Conservation (phyloP, 2,888 invertebrate genomes). For the Drosophila kanekoi region DNA sequence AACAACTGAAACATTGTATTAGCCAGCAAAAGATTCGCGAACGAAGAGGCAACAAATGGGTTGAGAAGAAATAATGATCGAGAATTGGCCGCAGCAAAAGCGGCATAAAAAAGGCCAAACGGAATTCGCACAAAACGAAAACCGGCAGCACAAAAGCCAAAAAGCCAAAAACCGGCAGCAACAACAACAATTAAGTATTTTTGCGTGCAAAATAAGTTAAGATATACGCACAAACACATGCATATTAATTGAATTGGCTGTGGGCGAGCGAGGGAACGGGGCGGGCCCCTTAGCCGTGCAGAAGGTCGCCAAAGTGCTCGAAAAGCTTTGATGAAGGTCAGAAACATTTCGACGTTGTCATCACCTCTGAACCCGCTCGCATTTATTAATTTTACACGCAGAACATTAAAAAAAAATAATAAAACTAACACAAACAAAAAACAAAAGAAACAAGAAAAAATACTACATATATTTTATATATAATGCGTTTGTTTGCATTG, state of each 20-base stretch:
- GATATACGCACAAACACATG: conserved; percentile 26
- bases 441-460: conserved; percentile 40
- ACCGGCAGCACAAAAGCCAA: conserved; percentile 37
- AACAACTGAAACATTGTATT: conserved; percentile 29
- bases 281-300: neutral
- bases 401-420: conserved; percentile 13
- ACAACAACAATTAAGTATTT: conserved; percentile 41
- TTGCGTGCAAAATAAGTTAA: conserved; percentile 52
- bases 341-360: conserved; percentile 69
- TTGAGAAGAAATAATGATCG: conserved; percentile 58
- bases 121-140: conserved; percentile 44
- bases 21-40: conserved; percentile 12
- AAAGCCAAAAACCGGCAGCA: conserved; percentile 16
- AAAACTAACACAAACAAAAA: neutral
- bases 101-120: conserved; percentile 14
- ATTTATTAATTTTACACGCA: conserved; percentile 79
- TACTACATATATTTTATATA: conserved; percentile 10
- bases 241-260: conserved; percentile 43
- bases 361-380: conserved; percentile 79
- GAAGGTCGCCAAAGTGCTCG: conserved; percentile 62
- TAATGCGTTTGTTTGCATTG: conserved; percentile 39
- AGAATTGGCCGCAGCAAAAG: conserved; percentile 17
- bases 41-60: conserved; percentile 48
- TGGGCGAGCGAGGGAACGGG: conserved; percentile 4
- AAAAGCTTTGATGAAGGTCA: conserved; percentile 62